Evolutionary conservation across 2,797 vertebrate genomes (phyloP).

Genomic region (Urocyon cinereoargenteus): DNA sequence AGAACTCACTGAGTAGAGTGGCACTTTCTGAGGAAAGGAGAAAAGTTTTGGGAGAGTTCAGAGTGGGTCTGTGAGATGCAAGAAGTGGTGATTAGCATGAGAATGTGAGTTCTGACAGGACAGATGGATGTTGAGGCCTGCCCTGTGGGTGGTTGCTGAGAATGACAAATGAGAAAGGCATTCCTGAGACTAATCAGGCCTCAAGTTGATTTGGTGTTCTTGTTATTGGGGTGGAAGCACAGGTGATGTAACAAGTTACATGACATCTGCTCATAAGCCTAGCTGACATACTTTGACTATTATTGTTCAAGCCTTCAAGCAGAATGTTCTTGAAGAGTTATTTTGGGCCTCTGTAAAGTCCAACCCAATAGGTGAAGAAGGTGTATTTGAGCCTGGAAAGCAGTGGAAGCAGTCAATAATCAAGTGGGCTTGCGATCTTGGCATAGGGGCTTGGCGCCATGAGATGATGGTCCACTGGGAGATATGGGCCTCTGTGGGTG

Average conservation of each 20-base stretch:
- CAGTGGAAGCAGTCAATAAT: not conserved
- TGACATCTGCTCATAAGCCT: not conserved
- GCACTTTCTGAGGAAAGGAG: not conserved
- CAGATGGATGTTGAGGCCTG: too few relatives aligned
- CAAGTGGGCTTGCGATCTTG: not conserved
- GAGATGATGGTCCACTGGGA: not conserved
- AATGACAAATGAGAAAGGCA: not conserved
- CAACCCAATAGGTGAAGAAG: not conserved
- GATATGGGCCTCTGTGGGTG: too few relatives aligned
- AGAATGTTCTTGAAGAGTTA: not conserved
- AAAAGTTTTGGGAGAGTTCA: not conserved
- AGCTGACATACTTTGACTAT: not conserved
- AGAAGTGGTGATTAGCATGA: not conserved
- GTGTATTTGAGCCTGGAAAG: not conserved
- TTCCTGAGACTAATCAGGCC: not conserved
- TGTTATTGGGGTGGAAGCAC: not conserved
- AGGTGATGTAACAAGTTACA: not conserved
- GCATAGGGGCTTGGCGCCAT: not conserved
- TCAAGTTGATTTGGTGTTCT: not conserved
- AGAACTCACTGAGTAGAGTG: not conserved
- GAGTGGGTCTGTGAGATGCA: not conserved
- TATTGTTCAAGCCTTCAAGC: not conserved
- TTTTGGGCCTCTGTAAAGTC: not conserved
- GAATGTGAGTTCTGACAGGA: not conserved
- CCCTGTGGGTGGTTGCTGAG: not conserved